Percentiles rank a stretch among this genome's conserved stretches.
Evolutionary conservation across 2,797 vertebrate species (phyloP).

Genomic region (Alouatta caraya): DNA sequence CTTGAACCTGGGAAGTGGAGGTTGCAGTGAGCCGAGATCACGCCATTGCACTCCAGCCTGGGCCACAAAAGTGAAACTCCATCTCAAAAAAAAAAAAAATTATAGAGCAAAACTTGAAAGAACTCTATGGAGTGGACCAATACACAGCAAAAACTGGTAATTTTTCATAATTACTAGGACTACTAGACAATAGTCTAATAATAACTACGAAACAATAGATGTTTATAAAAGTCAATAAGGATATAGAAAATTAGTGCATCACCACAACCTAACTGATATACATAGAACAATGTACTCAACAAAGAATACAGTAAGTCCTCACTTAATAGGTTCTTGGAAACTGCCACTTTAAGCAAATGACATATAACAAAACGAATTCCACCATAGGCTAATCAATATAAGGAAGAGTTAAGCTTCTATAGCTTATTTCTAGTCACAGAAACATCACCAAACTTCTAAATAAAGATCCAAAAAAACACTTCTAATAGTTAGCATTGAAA

Average conservation of each 20-base stretch:
- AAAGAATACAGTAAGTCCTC: neutral
- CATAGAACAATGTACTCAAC: neutral
- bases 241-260: neutral
- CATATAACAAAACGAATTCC: neutral
- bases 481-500: neutral
- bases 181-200: neutral
- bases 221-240: neutral
- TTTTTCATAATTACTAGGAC: neutral
- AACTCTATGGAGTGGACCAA: no score
- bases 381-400: neutral
- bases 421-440: neutral
- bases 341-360: neutral
- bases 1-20: neutral
- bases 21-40: neutral
- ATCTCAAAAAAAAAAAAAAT: neutral
- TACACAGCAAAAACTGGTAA: no score
- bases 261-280: neutral
- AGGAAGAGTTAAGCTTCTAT: neutral
- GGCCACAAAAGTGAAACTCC: neutral
- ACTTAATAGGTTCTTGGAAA: neutral
- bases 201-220: neutral
- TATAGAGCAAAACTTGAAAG: neutral
- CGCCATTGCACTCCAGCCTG: neutral
- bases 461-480: neutral
- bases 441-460: neutral